phyloP scores from a whole-genome alignment of 2,797 vertebrate genomes.

The Oreortyx pictus region DNA sequence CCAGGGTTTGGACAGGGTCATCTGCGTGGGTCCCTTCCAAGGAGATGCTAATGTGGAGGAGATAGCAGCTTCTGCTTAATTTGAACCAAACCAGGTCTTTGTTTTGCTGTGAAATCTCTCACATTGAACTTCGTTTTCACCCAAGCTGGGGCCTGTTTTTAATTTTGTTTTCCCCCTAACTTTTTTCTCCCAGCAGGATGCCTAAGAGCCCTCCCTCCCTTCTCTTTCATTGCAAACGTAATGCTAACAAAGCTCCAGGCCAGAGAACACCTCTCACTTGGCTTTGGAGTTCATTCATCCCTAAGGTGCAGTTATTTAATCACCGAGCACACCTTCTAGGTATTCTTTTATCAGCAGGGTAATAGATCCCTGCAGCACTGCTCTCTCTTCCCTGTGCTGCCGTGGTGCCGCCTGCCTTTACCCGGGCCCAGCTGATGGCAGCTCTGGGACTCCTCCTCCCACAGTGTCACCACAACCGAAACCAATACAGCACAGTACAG shows the following conservation, averaged over 20 bases:
- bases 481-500: conserved; percentile 10
- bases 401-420: not conserved
- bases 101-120: not conserved
- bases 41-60: not conserved
- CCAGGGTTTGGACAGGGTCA: too few relatives aligned
- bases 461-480: conserved; percentile 42
- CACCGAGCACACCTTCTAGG: conserved; percentile 56
- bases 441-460: conserved; percentile 11
- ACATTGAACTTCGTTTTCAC: conserved; percentile 38
- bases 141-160: not conserved
- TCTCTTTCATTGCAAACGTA: conserved; percentile 17
- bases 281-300: conserved; percentile 60
- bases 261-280: conserved; percentile 28
- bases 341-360: conserved; percentile 18
- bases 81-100: conserved; percentile 3
- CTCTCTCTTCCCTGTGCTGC: not conserved
- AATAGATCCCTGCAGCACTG: not conserved
- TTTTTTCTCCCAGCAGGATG: not conserved
- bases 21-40: too few relatives aligned
- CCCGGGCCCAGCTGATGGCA: conserved; percentile 47
- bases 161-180: not conserved
- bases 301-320: conserved; percentile 23
- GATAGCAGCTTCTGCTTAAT: conserved; percentile 25
- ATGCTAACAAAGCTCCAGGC: conserved; percentile 14
- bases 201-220: conserved; percentile 6